Evolutionary conservation across 1,140 invertebrate genomes (phyloP).

Genomic region (Rhynchophorus ferrugineus): DNA sequence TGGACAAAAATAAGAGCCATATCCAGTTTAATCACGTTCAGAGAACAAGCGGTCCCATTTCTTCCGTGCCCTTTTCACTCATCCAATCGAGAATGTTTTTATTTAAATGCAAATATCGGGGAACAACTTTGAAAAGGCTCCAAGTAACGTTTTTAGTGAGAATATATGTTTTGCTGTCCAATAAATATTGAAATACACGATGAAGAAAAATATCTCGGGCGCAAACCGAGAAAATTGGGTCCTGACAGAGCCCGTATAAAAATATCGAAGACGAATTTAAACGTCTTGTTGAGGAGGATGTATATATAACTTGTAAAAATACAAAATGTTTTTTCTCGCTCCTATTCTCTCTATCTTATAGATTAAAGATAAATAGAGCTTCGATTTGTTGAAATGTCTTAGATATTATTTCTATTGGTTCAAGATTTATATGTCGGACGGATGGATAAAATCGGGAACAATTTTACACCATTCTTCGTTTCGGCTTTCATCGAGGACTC

Average conservation of each 20-base stretch:
- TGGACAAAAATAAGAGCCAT: too few species aligned
- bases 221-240: background rate
- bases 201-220: background rate
- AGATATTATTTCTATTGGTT: too few species aligned
- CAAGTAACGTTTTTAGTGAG: conserved; percentile 1
- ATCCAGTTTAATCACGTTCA: conserved; percentile 3
- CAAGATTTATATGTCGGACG: too few species aligned
- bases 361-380: too few species aligned
- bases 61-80: background rate
- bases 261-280: background rate
- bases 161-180: conserved; percentile 4
- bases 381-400: too few species aligned
- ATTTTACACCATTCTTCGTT: too few species aligned
- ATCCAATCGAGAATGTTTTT: conserved; percentile 1
- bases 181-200: conserved; percentile 1
- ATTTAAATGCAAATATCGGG: conserved; percentile 4
- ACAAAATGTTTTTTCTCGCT: too few species aligned
- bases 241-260: background rate
- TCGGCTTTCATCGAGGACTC: too few species aligned
- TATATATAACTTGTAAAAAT: background rate
- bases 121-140: background rate
- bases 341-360: too few species aligned
- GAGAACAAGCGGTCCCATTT: background rate
- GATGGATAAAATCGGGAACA: too few species aligned
- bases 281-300: background rate